phyloP scores from a whole-genome alignment of 2,113 vertebrate species.

The Melanostigma gelatinosum region DNA sequence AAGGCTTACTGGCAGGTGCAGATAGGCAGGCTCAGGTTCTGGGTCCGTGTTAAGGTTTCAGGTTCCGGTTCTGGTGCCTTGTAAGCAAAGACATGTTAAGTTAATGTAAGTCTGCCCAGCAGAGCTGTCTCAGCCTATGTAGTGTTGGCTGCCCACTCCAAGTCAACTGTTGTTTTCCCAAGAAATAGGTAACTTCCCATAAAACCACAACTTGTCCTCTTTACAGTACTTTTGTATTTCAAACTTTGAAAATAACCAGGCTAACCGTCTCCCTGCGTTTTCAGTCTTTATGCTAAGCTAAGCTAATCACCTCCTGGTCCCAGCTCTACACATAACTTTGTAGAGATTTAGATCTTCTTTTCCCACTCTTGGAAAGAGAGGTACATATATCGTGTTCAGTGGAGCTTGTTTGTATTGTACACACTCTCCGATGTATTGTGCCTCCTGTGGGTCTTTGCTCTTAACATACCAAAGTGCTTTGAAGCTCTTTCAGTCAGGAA shows the following conservation, averaged over 20 bases:
- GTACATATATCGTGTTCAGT: slow-evolving; percentile 20
- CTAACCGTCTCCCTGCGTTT: not conserved
- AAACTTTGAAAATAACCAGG: not conserved
- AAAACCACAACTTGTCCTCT: not conserved
- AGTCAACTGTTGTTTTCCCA: too few species aligned
- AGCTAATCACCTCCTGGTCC: not conserved
- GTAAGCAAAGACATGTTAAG: not conserved
- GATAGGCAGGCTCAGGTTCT: not conserved
- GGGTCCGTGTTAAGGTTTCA: not conserved
- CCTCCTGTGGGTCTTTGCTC: slow-evolving; percentile 39
- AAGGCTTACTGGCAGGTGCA: too few species aligned
- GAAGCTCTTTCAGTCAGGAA: slow-evolving; percentile 50
- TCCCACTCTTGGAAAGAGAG: not conserved
- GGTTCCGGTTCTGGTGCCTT: not conserved
- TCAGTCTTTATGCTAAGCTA: not conserved
- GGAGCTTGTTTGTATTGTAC: slow-evolving; percentile 24
- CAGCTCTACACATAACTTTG: not conserved
- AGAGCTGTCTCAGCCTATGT: too few species aligned
- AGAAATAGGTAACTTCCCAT: not conserved
- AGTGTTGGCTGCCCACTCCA: not conserved
- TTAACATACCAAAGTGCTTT: slow-evolving; percentile 51
- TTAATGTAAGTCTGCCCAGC: not conserved
- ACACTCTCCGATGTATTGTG: slow-evolving; percentile 32
- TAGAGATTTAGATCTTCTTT: not conserved
- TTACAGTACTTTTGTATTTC: not conserved